These are phyloP conservation scores for Saguinus imperator DNA, from an alignment of 2,113 vertebrate species.

Conservation along the genomic window DNA sequence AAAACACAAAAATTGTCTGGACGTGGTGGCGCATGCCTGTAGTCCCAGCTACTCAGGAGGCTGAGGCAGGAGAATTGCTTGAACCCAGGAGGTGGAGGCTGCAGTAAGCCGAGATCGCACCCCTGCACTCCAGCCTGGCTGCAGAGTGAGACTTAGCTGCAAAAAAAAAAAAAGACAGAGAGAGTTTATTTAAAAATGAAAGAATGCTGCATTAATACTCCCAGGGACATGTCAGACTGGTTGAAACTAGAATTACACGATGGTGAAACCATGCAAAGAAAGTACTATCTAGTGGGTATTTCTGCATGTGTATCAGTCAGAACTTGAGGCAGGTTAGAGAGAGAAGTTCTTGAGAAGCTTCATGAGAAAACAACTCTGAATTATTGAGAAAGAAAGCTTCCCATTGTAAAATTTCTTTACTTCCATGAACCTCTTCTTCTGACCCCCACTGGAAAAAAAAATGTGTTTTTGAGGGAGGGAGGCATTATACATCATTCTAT, in stretches of 20 bases:
- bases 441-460: not conserved
- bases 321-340: not conserved
- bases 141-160: too few relatives aligned
- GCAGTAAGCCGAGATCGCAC: too few relatives aligned
- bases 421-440: not conserved
- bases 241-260: not conserved
- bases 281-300: not conserved
- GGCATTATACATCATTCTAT: not conserved
- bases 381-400: not conserved
- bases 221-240: not conserved
- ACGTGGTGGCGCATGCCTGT: too few relatives aligned
- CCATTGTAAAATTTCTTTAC: not conserved
- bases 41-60: too few relatives aligned
- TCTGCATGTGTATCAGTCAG: not conserved
- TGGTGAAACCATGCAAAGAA: not conserved
- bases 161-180: too few relatives aligned
- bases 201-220: not conserved
- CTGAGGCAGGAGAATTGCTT: too few relatives aligned
- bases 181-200: not conserved
- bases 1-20: too few relatives aligned
- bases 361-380: not conserved
- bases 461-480: not conserved
- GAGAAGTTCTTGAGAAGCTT: not conserved
- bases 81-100: too few relatives aligned
- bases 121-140: too few relatives aligned